Conservation (phyloP, 1,140 invertebrate genomes). For the Mya arenaria region DNA sequence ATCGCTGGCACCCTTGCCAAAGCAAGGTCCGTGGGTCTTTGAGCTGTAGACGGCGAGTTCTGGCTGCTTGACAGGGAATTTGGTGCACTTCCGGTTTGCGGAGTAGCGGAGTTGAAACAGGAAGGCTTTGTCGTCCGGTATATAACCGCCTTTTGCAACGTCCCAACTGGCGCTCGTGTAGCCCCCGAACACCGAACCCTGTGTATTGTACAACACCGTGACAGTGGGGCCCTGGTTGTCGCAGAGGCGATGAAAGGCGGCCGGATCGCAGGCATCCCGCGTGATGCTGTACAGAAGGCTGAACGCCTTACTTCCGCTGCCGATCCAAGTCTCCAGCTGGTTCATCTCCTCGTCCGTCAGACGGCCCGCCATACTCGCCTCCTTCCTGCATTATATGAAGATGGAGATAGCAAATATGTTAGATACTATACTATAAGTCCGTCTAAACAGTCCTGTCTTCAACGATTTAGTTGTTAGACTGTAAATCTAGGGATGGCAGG, state of each 20-base stretch:
- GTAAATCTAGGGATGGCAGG: no score
- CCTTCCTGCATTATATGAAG: neutral
- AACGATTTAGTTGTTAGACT: no score
- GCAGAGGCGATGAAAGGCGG: conserved; percentile 55
- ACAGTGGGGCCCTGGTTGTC: conserved; percentile 57
- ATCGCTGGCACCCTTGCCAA: neutral
- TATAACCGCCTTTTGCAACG: neutral
- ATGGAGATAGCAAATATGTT: no score
- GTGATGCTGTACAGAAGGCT: conserved; percentile 49
- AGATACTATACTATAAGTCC: no score
- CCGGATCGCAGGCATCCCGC: conserved; percentile 39
- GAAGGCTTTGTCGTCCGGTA: conserved; percentile 44
- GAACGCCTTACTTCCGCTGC: conserved; percentile 20
- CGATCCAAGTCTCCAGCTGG: conserved; percentile 26
- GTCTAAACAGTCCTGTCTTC: no score
- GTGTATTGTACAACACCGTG: conserved; percentile 52
- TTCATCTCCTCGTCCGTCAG: neutral
- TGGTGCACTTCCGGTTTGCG: neutral
- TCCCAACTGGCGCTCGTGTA: conserved; percentile 45
- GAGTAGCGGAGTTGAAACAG: conserved; percentile 11
- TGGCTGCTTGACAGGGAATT: neutral
- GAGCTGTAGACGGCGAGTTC: neutral
- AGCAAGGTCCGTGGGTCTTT: neutral
- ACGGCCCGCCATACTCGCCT: neutral
- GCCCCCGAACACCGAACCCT: conserved; percentile 55